Conservation (phyloP, 2,888 invertebrate species). For the Agrotis clavis region DNA sequence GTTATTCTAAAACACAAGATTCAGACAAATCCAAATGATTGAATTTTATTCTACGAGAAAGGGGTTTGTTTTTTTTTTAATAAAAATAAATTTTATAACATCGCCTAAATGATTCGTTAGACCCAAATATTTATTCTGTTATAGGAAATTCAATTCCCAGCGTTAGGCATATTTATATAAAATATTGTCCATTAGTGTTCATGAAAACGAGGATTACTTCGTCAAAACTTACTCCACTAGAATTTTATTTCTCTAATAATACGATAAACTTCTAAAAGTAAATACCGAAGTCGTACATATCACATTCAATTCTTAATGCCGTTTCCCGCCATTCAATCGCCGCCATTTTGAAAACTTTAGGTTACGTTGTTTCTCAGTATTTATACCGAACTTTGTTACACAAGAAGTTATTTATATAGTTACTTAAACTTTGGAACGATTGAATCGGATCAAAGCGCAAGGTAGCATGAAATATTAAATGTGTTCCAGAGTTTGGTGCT, state of each 20-base stretch:
- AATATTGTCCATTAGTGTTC: no score
- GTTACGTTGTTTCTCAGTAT: conserved; percentile 19
- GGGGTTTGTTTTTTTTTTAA: no score
- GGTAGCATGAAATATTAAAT: conserved; percentile 51
- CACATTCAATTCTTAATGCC: conserved; percentile 21
- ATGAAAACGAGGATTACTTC: no score
- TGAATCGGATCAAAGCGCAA: conserved; percentile 50
- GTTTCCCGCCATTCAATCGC: conserved; percentile 18
- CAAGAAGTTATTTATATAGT: conserved; percentile 22
- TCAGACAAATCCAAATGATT: no score
- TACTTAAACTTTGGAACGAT: conserved; percentile 29
- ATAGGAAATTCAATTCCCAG: no score
- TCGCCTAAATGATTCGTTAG: no score
- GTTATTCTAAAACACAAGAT: no score
- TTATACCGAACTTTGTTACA: conserved; percentile 16
- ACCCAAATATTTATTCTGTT: no score
- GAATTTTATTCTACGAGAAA: no score
- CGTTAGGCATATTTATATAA: no score
- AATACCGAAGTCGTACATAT: conserved; percentile 25
- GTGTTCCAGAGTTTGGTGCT: conserved; percentile 30
- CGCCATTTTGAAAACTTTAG: conserved; percentile 34
- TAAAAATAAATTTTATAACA: no score
- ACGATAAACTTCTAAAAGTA: conserved; percentile 2
- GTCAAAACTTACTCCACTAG: no score
- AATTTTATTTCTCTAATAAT: background rate